Evolutionary conservation across 2,888 invertebrate genomes (phyloP).

Genomic region (Hypomecis punctinalis): DNA sequence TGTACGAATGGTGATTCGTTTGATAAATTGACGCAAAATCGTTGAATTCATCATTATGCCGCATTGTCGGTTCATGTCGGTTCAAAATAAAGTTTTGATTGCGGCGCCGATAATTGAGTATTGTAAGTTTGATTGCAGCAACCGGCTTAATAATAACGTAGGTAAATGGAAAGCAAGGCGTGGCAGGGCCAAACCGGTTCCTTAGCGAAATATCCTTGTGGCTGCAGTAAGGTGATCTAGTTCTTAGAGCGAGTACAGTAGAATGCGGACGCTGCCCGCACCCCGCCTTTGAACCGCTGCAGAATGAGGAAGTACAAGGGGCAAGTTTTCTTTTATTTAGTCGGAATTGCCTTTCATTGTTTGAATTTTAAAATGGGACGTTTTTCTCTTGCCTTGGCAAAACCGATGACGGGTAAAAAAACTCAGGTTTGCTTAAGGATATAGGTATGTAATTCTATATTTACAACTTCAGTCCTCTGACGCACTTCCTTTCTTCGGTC

Average conservation of each 20-base stretch:
- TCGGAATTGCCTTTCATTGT: neutral
- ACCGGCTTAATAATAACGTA: constrained; percentile 61
- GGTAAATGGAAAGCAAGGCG: constrained; percentile 81
- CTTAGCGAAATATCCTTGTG: constrained; percentile 74
- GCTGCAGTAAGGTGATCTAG: constrained; percentile 78
- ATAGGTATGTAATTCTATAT: constrained; percentile 65
- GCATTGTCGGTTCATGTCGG: constrained; percentile 40
- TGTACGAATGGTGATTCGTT: constrained; percentile 40
- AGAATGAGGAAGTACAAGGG: constrained; percentile 68
- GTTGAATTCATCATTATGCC: constrained; percentile 43
- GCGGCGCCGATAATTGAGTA: constrained; percentile 47
- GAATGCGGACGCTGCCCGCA: constrained; percentile 81
- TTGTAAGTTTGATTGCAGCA: constrained; percentile 52
- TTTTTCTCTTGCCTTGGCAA: neutral
- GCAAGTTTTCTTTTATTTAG: constrained; percentile 51
- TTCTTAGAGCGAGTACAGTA: constrained; percentile 65
- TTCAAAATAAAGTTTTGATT: constrained; percentile 48
- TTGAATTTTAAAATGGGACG: neutral
- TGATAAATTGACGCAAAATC: constrained; percentile 45
- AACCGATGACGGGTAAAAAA: constrained; percentile 19
- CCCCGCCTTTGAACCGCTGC: constrained; percentile 60
- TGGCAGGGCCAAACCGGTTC: constrained; percentile 70
- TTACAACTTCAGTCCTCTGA: constrained; percentile 72
- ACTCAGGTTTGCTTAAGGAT: constrained; percentile 37
- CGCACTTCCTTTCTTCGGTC: constrained; percentile 57